These are phyloP conservation scores for Schizopygopsis pylzovi DNA, from an alignment of 2,797 vertebrate genomes.

Conservation along the genomic window DNA sequence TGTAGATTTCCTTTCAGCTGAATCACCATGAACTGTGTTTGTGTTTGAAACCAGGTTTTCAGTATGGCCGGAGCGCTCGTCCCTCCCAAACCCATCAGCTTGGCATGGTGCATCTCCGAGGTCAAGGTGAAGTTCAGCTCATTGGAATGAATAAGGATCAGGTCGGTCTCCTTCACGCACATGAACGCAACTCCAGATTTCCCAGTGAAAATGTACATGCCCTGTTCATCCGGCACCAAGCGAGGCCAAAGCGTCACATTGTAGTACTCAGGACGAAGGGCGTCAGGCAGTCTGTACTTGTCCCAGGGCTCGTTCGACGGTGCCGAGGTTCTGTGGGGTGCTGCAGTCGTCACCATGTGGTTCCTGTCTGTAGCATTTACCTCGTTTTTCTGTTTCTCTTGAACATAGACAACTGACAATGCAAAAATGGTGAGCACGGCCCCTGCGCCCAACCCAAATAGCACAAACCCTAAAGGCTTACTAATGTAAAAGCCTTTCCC, in stretches of 20 bases:
- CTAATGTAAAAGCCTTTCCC: constrained; percentile 88
- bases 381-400: constrained; percentile 79
- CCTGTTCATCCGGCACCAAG: constrained; percentile 43
- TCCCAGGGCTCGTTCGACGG: constrained; percentile 80
- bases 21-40: constrained; percentile 87
- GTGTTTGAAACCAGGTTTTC: constrained; percentile 70
- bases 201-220: constrained; percentile 85
- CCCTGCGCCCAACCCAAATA: constrained; percentile 70
- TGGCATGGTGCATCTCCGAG: background rate
- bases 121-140: constrained; percentile 80
- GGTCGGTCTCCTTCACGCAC: constrained; percentile 75
- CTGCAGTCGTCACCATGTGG: constrained; percentile 42
- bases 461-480: constrained; percentile 74
- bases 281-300: constrained; percentile 80
- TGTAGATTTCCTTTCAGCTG: constrained; percentile 67
- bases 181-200: constrained; percentile 78
- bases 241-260: constrained; percentile 81
- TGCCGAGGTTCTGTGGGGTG: constrained; percentile 59
- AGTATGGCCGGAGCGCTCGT: constrained; percentile 46
- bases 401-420: constrained; percentile 84
- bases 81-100: constrained; percentile 23
- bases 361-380: background rate
- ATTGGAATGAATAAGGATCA: constrained; percentile 93
- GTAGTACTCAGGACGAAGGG: constrained; percentile 79
- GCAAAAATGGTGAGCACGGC: constrained; percentile 84